Base-by-base conservation (phyloP, 2,797 vertebrate species). In the Smutsia temminckii region DNA sequence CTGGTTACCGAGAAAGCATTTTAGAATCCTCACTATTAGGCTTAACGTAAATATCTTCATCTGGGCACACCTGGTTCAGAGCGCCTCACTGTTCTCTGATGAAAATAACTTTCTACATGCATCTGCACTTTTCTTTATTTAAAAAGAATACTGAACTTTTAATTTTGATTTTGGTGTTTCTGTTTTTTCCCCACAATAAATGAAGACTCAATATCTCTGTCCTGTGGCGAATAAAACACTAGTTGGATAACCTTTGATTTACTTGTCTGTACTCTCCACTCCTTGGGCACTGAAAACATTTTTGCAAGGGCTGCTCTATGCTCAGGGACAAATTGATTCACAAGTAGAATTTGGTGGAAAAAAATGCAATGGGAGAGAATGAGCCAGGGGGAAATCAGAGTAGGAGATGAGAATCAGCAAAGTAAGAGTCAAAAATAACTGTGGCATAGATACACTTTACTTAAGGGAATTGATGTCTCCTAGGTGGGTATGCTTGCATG, bases 311-410 rank as follows among this genome's bases (percentile, higher is more conserved):
- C 89, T 94, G 95, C 94, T 96, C 75, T 97, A 96, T 97, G 97
- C 97, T 96, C 86, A 80, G 91, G 91, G 97, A 97, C 97, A 97
- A 97, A 97, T 96, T 96, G 93, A 97, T 96, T 97, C 96, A 96
- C 95, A 97, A 93, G 96, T 96, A 97, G 93, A 96, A 96, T 94
- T 92, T 93, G 84, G 94, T 96, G 94, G 88, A 86, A 79, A 86
- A 89, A 86, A 92, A 89, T 27, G 83, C 91, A 95, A 9, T 5
- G 40, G 55, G 61, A 94, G 89, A 92, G 27, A 81, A 91, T 37
- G 83, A 93, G 74, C 74, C 51, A 71, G 86, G 63, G 93, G 94
- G 83, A 91, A 94, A 86, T 20, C 49, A 40, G 84, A 92, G 81
- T 57, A 53, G 42, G 57, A 92, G 91, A 92, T 34, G 53, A 89